Percentiles rank a stretch among this genome's conserved stretches.
These are phyloP conservation scores for Gastracanthus pulcherrimus DNA, from an alignment of 2,888 invertebrate genomes.

Conservation along the genomic window DNA sequence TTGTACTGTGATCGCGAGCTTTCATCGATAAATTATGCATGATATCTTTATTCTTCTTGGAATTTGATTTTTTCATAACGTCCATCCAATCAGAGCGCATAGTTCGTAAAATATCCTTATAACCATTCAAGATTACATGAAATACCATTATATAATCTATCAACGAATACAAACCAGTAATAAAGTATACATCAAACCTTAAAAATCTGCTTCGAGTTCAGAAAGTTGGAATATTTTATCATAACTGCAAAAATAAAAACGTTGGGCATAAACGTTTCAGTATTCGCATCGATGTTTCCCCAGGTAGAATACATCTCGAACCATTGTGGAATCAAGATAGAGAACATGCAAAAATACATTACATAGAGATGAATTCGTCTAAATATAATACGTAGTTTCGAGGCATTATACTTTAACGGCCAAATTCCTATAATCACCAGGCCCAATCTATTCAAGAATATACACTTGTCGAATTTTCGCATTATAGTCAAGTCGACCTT, in stretches of 20 bases:
- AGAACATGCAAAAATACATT: background rate
- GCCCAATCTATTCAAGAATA: conserved; percentile 1
- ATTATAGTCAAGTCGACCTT: too few species aligned
- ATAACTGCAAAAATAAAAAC: background rate
- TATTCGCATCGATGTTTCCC: conserved; percentile 26
- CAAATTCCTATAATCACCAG: background rate
- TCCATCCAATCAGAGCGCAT: conserved; percentile 46
- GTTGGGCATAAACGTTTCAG: conserved; percentile 2
- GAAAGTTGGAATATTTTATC: background rate
- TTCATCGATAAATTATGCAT: background rate
- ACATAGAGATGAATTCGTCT: background rate
- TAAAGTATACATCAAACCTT: background rate
- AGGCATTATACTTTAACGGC: background rate
- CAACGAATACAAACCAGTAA: background rate
- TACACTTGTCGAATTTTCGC: background rate
- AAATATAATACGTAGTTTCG: background rate
- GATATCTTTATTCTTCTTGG: conserved; percentile 7
- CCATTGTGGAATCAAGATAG: background rate
- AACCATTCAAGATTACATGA: too few species aligned
- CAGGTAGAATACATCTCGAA: conserved; percentile 20
- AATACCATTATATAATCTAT: too few species aligned
- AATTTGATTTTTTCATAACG: background rate
- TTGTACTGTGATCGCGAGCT: background rate
- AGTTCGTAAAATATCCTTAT: background rate
- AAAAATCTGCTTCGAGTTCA: background rate